Conservation (phyloP, 2,113 vertebrate species). For the Parus major region DNA sequence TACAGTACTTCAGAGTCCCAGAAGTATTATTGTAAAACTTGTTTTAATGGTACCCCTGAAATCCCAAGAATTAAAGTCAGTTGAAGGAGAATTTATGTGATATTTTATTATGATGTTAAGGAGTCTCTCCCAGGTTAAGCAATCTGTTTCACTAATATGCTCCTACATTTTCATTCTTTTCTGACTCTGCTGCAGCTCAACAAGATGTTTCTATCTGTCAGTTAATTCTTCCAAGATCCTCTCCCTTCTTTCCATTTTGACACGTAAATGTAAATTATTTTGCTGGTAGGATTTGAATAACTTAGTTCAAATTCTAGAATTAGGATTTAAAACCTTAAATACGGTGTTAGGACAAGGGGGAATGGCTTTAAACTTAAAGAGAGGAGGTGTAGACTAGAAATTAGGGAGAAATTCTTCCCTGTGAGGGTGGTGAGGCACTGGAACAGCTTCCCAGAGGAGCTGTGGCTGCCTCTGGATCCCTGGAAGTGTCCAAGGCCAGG, state of each 20-base stretch:
- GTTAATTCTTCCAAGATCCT: neutral
- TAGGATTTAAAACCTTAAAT: neutral
- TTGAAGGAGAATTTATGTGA: neutral
- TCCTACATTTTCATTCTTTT: neutral
- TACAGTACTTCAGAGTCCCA: neutral
- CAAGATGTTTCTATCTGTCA: neutral
- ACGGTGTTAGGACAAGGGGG: rapidly evolving
- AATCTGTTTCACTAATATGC: neutral
- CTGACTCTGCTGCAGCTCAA: neutral
- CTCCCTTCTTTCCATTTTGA: neutral
- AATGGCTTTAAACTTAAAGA: neutral
- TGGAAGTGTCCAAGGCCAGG: neutral
- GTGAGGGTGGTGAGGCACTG: rapidly evolving
- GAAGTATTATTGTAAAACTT: neutral
- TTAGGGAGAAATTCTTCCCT: neutral
- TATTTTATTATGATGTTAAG: neutral
- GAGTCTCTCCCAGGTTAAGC: neutral
- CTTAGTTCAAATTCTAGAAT: neutral
- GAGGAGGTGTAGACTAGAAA: neutral
- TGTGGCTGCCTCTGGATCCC: neutral
- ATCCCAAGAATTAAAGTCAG: neutral
- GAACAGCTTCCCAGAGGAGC: neutral
- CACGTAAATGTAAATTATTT: neutral
- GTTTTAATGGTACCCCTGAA: neutral
- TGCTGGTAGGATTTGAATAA: neutral